phyloP scores from a whole-genome alignment of 1,140 invertebrate species.

The Drosophila yakuba region DNA sequence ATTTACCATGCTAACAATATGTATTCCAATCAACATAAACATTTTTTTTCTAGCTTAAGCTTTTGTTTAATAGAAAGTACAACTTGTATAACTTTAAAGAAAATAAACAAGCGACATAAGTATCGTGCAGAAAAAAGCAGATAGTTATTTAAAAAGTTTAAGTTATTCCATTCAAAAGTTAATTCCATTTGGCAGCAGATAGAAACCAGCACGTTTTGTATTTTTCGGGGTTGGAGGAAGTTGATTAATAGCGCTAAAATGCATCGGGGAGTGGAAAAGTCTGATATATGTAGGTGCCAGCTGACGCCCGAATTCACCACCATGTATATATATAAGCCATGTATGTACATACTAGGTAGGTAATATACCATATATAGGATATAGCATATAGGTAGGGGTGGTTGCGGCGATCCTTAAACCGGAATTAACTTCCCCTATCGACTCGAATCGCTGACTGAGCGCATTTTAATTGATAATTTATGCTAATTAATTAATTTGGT shows the following conservation, averaged over 20 bases:
- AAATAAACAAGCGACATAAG: constrained; percentile 21
- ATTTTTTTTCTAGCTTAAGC: constrained; percentile 24
- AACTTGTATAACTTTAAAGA: constrained; percentile 22
- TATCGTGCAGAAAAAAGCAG: constrained; percentile 2
- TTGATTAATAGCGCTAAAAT: constrained; percentile 36
- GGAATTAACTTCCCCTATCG: constrained; percentile 13
- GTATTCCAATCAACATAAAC: neutral
- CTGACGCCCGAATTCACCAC: constrained; percentile 13
- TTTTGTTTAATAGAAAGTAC: constrained; percentile 32
- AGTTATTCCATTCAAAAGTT: neutral
- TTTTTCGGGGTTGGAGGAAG: constrained; percentile 10
- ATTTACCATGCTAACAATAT: neutral
- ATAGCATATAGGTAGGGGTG: constrained; percentile 7
- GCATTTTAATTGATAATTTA: constrained; percentile 75
- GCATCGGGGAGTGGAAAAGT: constrained; percentile 18
- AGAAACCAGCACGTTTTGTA: constrained; percentile 7
- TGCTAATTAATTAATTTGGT: constrained; percentile 73
- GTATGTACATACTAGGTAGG: neutral
- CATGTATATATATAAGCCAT: neutral
- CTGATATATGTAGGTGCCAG: constrained; percentile 26
- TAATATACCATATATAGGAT: neutral
- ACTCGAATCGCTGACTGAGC: constrained; percentile 46
- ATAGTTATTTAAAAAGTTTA: too few species aligned
- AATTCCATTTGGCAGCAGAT: neutral
- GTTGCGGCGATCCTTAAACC: constrained; percentile 31